A percentile compares a stretch with the other conserved stretches of the same genome.
Conservation (phyloP, 2,113 vertebrate genomes). For the Parotia lawesii region DNA sequence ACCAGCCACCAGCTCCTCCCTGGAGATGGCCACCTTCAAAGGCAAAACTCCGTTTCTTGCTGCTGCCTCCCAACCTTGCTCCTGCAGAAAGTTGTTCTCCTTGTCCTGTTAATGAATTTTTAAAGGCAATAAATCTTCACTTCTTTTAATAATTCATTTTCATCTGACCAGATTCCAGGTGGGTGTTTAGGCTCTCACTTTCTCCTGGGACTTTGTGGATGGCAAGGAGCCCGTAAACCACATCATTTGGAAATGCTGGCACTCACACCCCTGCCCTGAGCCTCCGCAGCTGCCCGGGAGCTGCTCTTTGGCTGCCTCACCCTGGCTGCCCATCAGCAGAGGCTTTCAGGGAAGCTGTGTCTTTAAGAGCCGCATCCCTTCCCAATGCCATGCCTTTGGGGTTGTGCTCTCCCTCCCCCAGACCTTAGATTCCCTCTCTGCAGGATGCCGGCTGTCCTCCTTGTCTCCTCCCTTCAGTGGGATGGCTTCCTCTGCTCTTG, state of each 20-base stretch:
- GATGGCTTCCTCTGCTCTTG: conserved; percentile 46
- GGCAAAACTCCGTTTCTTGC: background rate
- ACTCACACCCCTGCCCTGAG: background rate
- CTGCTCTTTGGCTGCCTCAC: background rate
- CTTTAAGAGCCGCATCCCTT: background rate
- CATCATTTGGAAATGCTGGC: accelerated
- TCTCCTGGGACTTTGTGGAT: background rate
- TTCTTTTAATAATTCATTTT: conserved; percentile 44
- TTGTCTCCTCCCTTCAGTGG: conserved; percentile 40
- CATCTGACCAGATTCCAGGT: background rate
- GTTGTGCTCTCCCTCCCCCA: background rate
- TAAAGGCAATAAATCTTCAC: background rate
- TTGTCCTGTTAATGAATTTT: conserved; percentile 10
- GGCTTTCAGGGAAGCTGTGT: background rate
- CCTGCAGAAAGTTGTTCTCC: background rate
- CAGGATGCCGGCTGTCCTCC: conserved; percentile 29
- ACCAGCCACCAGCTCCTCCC: background rate
- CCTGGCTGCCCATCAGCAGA: background rate
- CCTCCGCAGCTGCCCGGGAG: background rate
- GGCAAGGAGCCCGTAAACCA: background rate
- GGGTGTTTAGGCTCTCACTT: background rate
- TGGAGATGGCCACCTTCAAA: background rate
- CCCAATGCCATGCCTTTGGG: background rate
- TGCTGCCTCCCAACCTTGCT: background rate
- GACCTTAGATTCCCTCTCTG: conserved; percentile 21